A percentile compares a stretch with the other conserved stretches of the same genome.
Evolutionary conservation across 2,888 invertebrate species (phyloP).

Genomic region (Heliconius aoede): DNA sequence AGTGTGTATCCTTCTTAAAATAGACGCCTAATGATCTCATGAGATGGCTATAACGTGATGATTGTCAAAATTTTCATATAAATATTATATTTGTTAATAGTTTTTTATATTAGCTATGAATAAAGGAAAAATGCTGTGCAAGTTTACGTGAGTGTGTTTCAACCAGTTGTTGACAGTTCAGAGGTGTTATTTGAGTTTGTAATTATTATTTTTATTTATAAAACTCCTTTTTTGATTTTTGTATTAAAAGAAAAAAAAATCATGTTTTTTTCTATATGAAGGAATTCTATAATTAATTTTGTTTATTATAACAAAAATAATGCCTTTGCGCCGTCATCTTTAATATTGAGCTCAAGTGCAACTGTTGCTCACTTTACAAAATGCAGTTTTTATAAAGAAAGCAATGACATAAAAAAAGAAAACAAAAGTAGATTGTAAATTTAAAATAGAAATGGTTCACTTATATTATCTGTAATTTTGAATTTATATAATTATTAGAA

Average conservation of each 20-base stretch:
- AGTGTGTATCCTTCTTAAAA: neutral
- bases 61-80: slow-evolving; percentile 6
- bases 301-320: neutral
- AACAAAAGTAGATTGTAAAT: slow-evolving; percentile 6
- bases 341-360: slow-evolving; percentile 44
- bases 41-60: slow-evolving; percentile 15
- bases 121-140: neutral
- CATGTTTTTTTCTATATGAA: too few relatives aligned
- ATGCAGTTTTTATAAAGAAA: too few relatives aligned
- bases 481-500: neutral
- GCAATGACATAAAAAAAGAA: neutral
- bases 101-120: neutral
- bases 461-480: neutral
- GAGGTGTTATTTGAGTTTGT: too few relatives aligned
- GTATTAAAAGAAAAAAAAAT: too few relatives aligned
- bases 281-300: too few relatives aligned
- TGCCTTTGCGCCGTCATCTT: neutral
- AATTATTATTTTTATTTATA: too few relatives aligned
- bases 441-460: neutral
- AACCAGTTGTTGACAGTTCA: neutral
- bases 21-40: slow-evolving; percentile 22
- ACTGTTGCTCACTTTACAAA: slow-evolving; percentile 43
- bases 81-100: neutral
- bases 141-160: neutral
- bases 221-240: too few relatives aligned